Evolutionary conservation across 2,797 vertebrate species (phyloP), one percentile per base, ranked within the genome.

Genomic region (Peromyscus aztecus): DNA sequence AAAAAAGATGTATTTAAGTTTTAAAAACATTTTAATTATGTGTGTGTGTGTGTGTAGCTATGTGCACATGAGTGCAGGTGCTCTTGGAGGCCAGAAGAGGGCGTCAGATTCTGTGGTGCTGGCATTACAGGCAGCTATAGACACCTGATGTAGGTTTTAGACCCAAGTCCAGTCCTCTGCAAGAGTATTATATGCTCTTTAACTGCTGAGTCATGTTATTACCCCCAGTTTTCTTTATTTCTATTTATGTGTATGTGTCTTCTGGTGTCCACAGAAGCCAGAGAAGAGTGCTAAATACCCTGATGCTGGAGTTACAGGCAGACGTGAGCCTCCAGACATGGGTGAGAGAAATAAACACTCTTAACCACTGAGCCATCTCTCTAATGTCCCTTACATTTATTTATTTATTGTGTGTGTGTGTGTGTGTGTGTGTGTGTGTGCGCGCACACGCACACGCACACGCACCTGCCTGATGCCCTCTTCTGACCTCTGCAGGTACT

Each of bases 391-490:
- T 55, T 40, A 65, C 40, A 46, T 65, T 43, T 63, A 43, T 63
- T 43, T 24, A 34, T 65, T 31, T 31, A 52, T 5, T 46, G 43
- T 46, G 43, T 46, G 43, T 46, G 43, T 46, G 43, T 46, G 43
- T 46, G 43, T 46, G 43, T 46, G 43, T 46, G 43, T 46, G 9
- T 49, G 49, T 52, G 52, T 52, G 52, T 52, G 52, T 14, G 49
- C 0, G 52, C 0, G 13, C 1, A 1, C 13, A 16, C 1, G 9
- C 13, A 16, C 49, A 52, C 3, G 2, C 13, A 52, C 13, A 4
- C 4, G 0, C 52, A 16, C 52, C 52, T 55, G 52, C 52, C 55
- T 57, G 37, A 19, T 63, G 37, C 46, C 40, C 59, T 63, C 81
- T 63, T 29, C 59, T 40, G 27, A 63, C 37, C 16, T 46, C 82